Conservation (phyloP, 2,797 vertebrate species). For the Macropodus opercularis region DNA sequence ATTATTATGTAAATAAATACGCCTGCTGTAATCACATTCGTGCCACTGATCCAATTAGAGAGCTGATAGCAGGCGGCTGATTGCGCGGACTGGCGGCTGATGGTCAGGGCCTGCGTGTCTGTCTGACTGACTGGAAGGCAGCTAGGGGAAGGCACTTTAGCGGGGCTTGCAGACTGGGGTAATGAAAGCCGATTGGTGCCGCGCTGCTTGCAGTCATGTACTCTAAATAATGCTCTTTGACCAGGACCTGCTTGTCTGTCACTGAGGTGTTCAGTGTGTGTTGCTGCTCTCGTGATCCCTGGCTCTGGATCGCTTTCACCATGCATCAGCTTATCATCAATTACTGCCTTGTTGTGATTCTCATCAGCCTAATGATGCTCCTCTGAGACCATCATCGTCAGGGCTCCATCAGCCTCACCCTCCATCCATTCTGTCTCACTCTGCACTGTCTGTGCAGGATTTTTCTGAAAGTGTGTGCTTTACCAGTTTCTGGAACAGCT, state of each 20-base stretch:
- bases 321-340: slow-evolving; percentile 78
- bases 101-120: slow-evolving; percentile 82
- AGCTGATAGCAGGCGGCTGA: slow-evolving; percentile 80
- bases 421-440: slow-evolving; percentile 19
- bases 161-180: slow-evolving; percentile 48
- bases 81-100: slow-evolving; percentile 79
- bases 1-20: slow-evolving; percentile 92
- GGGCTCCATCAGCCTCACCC: slow-evolving; percentile 46
- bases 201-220: slow-evolving; percentile 65
- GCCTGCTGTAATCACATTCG: slow-evolving; percentile 86
- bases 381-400: slow-evolving; percentile 62
- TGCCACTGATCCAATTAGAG: slow-evolving; percentile 87
- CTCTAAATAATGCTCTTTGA: slow-evolving; percentile 75
- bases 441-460: slow-evolving; percentile 13
- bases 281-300: slow-evolving; percentile 68
- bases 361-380: slow-evolving; percentile 79
- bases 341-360: slow-evolving; percentile 78
- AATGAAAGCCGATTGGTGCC: slow-evolving; percentile 72
- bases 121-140: slow-evolving; percentile 65
- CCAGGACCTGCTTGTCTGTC: slow-evolving; percentile 60
- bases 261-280: slow-evolving; percentile 27
- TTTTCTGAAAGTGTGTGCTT: slow-evolving; percentile 9
- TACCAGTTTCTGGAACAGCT: not conserved
- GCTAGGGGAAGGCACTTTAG: slow-evolving; percentile 64
- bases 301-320: slow-evolving; percentile 80